Evolutionary conservation across 2,888 invertebrate species (phyloP).

Genomic region (Aquatica leii): DNA sequence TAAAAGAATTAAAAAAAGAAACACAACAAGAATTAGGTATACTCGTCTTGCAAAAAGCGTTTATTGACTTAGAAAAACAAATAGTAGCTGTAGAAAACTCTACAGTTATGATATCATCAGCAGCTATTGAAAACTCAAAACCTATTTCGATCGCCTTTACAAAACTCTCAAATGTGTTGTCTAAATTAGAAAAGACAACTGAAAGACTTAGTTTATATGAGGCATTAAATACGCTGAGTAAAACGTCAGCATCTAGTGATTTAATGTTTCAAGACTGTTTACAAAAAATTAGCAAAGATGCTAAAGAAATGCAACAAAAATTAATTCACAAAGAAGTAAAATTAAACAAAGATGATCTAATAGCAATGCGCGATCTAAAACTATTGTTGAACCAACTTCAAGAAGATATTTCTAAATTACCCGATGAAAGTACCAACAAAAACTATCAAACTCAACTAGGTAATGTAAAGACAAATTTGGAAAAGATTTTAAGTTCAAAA

Average conservation of each 20-base stretch:
- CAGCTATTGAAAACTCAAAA: background rate
- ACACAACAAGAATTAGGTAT: background rate
- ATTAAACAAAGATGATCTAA: background rate
- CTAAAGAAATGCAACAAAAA: background rate
- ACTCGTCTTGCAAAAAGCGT: background rate
- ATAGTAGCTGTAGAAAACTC: background rate
- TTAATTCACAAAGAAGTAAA: conserved; percentile 1
- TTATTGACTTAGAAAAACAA: background rate
- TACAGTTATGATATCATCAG: background rate
- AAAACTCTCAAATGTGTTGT: background rate
- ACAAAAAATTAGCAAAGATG: background rate
- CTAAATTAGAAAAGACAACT: background rate
- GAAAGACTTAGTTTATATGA: background rate
- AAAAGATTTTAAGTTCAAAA: background rate
- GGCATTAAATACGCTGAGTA: background rate
- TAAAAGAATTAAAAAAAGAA: background rate
- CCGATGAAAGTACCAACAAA: too few relatives aligned
- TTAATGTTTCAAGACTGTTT: background rate
- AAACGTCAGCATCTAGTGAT: background rate
- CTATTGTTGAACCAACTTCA: conserved; percentile 10
- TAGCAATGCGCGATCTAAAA: background rate
- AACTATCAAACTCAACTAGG: background rate
- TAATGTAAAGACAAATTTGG: background rate
- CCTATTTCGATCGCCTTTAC: background rate
- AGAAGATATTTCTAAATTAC: background rate